These are phyloP conservation scores for Tridacna crocea DNA, from an alignment of 2,888 invertebrate genomes.

Conservation along the genomic window DNA sequence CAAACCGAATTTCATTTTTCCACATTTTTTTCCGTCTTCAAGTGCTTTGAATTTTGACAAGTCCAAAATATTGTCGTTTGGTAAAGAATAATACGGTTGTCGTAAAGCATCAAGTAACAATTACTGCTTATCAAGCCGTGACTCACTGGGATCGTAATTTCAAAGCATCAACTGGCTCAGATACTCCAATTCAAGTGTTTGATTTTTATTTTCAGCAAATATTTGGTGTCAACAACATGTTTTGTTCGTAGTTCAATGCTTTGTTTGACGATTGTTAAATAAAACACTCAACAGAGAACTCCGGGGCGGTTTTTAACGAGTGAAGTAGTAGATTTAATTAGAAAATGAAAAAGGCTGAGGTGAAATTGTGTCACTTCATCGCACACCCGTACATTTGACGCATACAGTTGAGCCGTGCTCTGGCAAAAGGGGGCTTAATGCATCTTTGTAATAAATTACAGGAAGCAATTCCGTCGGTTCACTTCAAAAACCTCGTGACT, in stretches of 20 bases:
- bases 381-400: not conserved
- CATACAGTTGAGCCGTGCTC: not conserved
- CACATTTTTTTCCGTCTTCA: no score
- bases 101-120: not conserved
- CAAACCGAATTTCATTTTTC: no score
- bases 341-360: not conserved
- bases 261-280: conserved; percentile 26
- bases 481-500: no score
- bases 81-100: no score
- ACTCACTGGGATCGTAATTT: no score
- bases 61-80: no score
- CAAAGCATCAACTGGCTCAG: no score
- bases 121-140: not conserved
- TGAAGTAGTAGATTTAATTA: conserved; percentile 14
- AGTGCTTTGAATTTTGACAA: no score
- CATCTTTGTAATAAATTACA: no score
- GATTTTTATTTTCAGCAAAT: conserved; percentile 21
- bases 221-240: conserved; percentile 17
- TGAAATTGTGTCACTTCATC: conserved; percentile 2
- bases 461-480: no score
- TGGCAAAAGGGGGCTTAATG: not conserved
- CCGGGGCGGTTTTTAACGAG: not conserved
- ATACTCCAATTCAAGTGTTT: conserved; percentile 7
- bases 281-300: conserved; percentile 10
- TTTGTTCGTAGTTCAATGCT: conserved; percentile 13